Percentiles rank a stretch among this genome's conserved stretches.
Conservation (phyloP, 2,888 invertebrate genomes). For the Thalpophila matura region DNA sequence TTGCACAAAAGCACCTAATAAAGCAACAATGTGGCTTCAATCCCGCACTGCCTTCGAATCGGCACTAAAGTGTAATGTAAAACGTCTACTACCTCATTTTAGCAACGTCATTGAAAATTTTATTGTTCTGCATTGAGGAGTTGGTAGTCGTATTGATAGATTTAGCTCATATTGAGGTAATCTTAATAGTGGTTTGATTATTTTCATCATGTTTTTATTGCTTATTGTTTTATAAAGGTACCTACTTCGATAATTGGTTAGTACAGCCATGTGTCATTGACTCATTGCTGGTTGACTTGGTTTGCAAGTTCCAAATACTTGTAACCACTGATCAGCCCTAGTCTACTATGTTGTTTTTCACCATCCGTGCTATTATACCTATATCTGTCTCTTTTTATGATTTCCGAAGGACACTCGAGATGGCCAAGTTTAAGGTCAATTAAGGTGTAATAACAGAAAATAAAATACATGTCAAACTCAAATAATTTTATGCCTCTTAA, state of each 20-base stretch:
- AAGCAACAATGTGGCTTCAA: conserved; percentile 65
- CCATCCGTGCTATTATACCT: no score
- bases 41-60: conserved; percentile 63
- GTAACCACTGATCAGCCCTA: no score
- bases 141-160: conserved; percentile 53
- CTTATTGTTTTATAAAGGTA: no score
- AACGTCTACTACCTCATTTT: conserved; percentile 72
- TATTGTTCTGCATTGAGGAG: conserved; percentile 63
- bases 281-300: no score
- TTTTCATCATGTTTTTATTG: not conserved
- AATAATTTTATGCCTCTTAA: not conserved
- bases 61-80: conserved; percentile 74
- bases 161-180: conserved; percentile 39
- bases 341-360: no score
- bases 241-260: no score
- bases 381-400: no score
- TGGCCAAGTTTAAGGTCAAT: no score
- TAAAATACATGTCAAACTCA: not conserved
- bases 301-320: no score
- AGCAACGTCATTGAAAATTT: conserved; percentile 76
- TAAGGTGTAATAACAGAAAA: no score
- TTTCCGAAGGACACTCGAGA: not conserved
- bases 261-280: no score
- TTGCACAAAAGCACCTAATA: conserved; percentile 49
- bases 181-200: not conserved